These are phyloP conservation scores for Hermaeophaga mercurialis DNA, from an alignment of 2,888 invertebrate species.

Conservation along the genomic window DNA sequence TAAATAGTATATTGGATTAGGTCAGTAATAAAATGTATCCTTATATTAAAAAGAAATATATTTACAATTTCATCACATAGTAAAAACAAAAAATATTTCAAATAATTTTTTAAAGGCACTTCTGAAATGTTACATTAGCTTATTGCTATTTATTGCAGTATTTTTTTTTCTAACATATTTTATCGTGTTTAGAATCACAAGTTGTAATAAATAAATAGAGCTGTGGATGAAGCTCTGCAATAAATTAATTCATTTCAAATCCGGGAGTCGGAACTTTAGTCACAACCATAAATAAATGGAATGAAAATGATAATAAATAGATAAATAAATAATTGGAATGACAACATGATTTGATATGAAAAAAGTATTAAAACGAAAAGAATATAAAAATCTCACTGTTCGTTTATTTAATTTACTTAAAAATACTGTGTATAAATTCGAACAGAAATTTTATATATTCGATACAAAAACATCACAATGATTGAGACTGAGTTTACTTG, in stretches of 20 bases:
- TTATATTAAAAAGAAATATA: conserved; percentile 10
- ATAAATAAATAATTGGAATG: conserved; percentile 19
- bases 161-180: background rate
- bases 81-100: background rate
- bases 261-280: too few relatives aligned
- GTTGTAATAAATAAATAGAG: too few relatives aligned
- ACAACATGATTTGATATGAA: background rate
- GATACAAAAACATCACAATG: conserved; percentile 8
- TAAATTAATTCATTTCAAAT: too few relatives aligned
- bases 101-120: background rate
- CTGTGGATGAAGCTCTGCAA: too few relatives aligned
- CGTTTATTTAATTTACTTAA: too few relatives aligned
- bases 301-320: conserved; percentile 5
- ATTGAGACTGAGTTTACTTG: background rate
- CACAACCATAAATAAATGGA: conserved; percentile 14
- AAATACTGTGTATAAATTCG: background rate
- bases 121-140: too few relatives aligned
- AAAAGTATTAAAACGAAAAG: background rate
- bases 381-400: background rate
- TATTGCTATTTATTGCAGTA: too few relatives aligned
- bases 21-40: too few relatives aligned
- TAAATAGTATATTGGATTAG: too few relatives aligned
- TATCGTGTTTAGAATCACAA: background rate
- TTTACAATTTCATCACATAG: conserved; percentile 18
- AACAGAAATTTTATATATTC: conserved; percentile 8